Evolutionary conservation across 2,888 invertebrate species (phyloP).

Genomic region (Cheilosia pagana): DNA sequence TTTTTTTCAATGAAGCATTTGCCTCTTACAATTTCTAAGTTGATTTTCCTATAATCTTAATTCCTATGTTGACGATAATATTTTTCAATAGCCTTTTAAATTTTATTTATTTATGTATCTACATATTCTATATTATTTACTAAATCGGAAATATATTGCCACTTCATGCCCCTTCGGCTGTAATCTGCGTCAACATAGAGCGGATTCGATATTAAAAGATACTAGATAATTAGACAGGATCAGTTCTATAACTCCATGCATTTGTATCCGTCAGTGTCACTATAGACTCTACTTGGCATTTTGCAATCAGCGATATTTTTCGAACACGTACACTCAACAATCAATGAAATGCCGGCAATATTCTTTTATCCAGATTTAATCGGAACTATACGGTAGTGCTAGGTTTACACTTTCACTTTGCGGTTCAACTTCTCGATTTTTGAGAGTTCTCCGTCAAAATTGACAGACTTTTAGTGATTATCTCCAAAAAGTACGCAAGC

Average conservation of each 20-base stretch:
- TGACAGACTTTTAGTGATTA: no score
- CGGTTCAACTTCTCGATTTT: no score
- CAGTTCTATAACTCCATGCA: background rate
- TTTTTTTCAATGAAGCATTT: slow-evolving; percentile 50
- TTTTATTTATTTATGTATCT: slow-evolving; percentile 57
- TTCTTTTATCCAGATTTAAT: no score
- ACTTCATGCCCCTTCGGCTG: slow-evolving; percentile 14
- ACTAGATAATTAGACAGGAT: background rate
- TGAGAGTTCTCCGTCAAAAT: no score
- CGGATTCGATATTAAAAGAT: slow-evolving; percentile 4
- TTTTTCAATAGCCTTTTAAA: slow-evolving; percentile 30
- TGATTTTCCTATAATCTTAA: slow-evolving; percentile 55
- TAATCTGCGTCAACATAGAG: slow-evolving; percentile 37
- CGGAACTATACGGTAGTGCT: no score
- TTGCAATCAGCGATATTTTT: no score
- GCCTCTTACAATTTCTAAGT: slow-evolving; percentile 19
- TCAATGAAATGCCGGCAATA: no score
- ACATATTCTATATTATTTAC: slow-evolving; percentile 55
- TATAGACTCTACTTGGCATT: no score
- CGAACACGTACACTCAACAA: no score
- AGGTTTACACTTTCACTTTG: no score
- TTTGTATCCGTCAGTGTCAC: background rate
- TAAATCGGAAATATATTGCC: slow-evolving; percentile 51
- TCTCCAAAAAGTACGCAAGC: no score
- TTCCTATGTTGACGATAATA: slow-evolving; percentile 34